Base-by-base conservation (phyloP, 2,797 vertebrate genomes). In the Parauchenoglanis punctatus region DNA sequence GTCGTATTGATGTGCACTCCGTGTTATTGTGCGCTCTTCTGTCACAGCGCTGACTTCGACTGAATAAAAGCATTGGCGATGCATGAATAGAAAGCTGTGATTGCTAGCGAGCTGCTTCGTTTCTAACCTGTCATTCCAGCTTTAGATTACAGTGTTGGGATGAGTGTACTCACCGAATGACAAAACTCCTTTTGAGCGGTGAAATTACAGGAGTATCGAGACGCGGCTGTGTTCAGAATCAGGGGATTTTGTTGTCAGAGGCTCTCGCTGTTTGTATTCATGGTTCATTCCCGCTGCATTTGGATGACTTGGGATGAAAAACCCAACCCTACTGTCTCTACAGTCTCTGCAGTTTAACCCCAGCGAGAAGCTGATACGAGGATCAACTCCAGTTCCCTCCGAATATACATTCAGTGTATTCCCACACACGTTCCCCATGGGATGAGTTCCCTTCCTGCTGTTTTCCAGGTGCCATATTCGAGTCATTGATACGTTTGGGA, bases 401-500 rank as follows among this genome's bases (percentile, higher is more conserved):
- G 28, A 17, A 35, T 31, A 8, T 78, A 35, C 15, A 35, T 75
- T 75, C 17, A 28, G 8, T 58, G 20, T 58, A 23, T 80, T 58
- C 28, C 2, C 12, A 3, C 25, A 6, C 56, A 59, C 23, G 23
- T 46, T 49, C 35, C 11, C 73, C 28, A 20, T 58, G 12, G 31
- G 46, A 52, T 67, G 7, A 31, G 0, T 83, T 83, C 25, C 61
- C 4, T 44, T 59, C 12, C 52, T 73, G 20, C 2, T 28, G n/a
- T 31, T 49, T 77, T 77, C 11, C 58, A 99, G 98, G 95, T 99
- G 98, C 93, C 97, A 97, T 0, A 96, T 99, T 35, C 95, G 98
- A 83, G 97, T 99, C 92, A 98, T 99, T 0, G 98, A 99, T 93
- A 98, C 98, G 23, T 99, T 99, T 0, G 98, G 98, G 82, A 99